A percentile compares a stretch with the other conserved stretches of the same genome.
Evolutionary conservation across 2,113 vertebrate species (phyloP).

Genomic region (Odocoileus virginianus): DNA sequence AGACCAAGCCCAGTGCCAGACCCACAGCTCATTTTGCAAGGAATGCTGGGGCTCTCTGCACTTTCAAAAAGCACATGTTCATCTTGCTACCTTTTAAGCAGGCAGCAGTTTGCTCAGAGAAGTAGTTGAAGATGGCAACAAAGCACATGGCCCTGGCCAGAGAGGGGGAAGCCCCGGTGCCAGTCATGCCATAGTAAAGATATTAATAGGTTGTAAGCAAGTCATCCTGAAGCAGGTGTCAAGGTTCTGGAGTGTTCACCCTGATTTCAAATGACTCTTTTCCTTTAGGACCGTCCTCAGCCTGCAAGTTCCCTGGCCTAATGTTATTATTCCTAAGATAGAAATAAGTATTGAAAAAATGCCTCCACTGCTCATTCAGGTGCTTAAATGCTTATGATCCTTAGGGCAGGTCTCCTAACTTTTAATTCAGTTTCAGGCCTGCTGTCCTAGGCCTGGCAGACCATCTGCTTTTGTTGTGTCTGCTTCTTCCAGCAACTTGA

Average conservation of each 20-base stretch:
- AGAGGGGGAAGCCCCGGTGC: not conserved
- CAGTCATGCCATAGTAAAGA: not conserved
- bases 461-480: not conserved
- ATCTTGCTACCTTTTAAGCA: not conserved
- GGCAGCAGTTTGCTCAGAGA: not conserved
- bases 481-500: not conserved
- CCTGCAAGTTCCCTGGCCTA: not conserved
- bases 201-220: not conserved
- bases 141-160: not conserved
- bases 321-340: not conserved
- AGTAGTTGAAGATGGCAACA: not conserved
- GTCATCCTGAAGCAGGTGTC: not conserved
- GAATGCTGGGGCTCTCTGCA: not conserved
- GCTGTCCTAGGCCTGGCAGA: not conserved
- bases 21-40: not conserved
- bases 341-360: not conserved
- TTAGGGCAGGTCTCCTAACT: not conserved
- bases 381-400: not conserved
- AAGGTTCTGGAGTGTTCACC: not conserved
- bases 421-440: not conserved
- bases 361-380: not conserved
- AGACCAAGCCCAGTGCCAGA: not conserved
- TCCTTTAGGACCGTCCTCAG: not conserved
- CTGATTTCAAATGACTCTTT: not conserved
- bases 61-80: not conserved